Percentiles rank a stretch among this genome's conserved stretches.
These are phyloP conservation scores for Bruchidius siliquastri DNA, from an alignment of 2,888 invertebrate species.

Conservation along the genomic window DNA sequence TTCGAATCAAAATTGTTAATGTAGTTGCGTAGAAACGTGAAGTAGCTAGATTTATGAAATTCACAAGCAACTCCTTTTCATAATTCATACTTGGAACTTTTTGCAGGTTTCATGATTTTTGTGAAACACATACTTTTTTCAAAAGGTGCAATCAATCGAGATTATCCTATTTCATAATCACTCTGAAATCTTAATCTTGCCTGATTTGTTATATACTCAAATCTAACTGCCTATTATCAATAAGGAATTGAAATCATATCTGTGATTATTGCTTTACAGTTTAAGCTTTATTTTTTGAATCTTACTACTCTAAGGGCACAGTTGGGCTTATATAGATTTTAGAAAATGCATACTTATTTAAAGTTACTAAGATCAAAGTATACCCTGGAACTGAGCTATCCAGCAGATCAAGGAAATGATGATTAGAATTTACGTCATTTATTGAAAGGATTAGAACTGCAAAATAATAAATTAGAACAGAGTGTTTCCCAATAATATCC, in stretches of 20 bases:
- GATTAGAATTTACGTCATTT: not conserved
- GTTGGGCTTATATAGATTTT: not conserved
- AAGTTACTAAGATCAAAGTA: not conserved
- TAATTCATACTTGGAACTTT: too few species aligned
- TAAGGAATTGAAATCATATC: not conserved
- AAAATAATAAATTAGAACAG: not conserved
- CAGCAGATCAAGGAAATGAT: too few species aligned
- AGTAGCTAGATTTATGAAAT: not conserved
- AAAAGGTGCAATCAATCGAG: too few species aligned
- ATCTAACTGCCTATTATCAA: not conserved
- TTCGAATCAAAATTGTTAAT: not conserved
- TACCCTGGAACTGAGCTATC: not conserved
- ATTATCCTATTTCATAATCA: not conserved
- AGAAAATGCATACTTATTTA: not conserved
- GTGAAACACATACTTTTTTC: too few species aligned
- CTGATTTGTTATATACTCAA: not conserved
- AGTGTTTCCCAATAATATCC: too few species aligned
- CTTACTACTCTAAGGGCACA: not conserved
- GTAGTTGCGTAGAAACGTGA: not conserved
- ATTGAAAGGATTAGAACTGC: not conserved
- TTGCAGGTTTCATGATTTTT: too few species aligned
- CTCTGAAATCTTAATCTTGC: not conserved
- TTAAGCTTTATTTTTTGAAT: not conserved
- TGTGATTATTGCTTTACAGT: not conserved
- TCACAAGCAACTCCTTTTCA: not conserved